Conservation (phyloP, 2,113 vertebrate genomes). For the Genyomyrus donnyi region DNA sequence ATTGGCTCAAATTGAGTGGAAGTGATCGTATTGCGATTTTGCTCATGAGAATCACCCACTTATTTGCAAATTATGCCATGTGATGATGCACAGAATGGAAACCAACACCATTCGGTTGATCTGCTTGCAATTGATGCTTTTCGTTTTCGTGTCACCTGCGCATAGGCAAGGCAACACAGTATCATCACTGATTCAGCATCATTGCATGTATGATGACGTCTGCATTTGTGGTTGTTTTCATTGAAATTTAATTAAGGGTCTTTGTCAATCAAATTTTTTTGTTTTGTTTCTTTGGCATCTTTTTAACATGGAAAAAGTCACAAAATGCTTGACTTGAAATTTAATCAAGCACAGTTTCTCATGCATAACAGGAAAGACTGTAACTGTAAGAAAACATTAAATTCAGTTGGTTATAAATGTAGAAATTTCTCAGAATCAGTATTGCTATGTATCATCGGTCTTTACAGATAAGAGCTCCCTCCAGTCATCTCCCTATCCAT, state of each 20-base stretch:
- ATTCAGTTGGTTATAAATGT: neutral
- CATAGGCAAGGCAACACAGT: neutral
- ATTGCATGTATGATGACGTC: neutral
- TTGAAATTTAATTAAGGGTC: neutral
- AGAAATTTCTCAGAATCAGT: neutral
- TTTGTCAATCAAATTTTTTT: slow-evolving; percentile 2
- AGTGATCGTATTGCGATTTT: neutral
- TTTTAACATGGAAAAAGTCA: neutral
- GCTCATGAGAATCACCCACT: neutral
- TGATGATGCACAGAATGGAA: neutral
- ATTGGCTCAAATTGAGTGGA: neutral
- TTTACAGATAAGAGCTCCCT: neutral
- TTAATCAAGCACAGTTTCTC: neutral
- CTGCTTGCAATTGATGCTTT: neutral
- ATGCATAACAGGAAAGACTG: neutral
- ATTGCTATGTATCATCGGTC: neutral
- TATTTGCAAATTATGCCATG: neutral
- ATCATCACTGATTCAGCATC: neutral
- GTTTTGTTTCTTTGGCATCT: neutral
- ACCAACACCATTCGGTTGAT: neutral
- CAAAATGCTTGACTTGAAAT: neutral
- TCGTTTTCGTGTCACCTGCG: neutral
- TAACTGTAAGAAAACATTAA: neutral
- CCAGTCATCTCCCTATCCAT: neutral
- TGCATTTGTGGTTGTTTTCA: neutral